Evolutionary conservation across 2,797 vertebrate genomes (phyloP).

Genomic region (Tolypeutes matacus): DNA sequence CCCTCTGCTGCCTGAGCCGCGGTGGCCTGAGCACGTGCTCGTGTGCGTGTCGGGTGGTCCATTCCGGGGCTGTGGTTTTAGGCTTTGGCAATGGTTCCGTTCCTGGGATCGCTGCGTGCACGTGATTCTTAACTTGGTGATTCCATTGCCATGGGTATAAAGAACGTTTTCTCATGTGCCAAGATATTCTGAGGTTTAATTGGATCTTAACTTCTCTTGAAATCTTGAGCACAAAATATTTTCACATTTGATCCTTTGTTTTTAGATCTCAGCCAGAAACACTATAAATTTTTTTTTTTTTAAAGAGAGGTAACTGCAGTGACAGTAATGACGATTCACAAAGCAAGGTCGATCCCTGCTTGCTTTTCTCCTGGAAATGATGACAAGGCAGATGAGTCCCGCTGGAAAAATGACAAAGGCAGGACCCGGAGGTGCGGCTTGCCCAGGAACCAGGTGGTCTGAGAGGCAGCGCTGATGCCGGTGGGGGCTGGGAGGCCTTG

Average conservation of each 20-base stretch:
- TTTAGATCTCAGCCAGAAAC: slow-evolving; percentile 15
- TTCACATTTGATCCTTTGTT: neutral
- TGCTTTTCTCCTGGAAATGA: neutral
- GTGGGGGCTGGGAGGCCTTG: too few species aligned
- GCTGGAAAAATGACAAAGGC: neutral
- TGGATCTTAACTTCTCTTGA: slow-evolving; percentile 24
- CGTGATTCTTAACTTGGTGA: neutral
- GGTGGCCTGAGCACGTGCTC: fast-evolving
- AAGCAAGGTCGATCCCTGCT: neutral
- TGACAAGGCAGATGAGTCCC: neutral
- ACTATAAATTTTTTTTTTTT: neutral
- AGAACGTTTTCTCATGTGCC: neutral
- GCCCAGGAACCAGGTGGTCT: too few species aligned
- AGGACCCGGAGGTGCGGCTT: neutral
- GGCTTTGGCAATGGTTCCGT: neutral
- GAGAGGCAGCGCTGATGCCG: neutral
- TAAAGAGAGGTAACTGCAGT: neutral
- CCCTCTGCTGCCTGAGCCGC: neutral
- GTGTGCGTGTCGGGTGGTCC: neutral
- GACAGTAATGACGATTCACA: neutral
- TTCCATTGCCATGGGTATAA: neutral
- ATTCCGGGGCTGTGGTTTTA: fast-evolving
- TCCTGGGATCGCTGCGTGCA: neutral
- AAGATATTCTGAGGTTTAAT: neutral
- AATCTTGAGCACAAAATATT: neutral